Evolutionary conservation across 2,113 vertebrate species (phyloP).

Genomic region (Nettapus auritus): DNA sequence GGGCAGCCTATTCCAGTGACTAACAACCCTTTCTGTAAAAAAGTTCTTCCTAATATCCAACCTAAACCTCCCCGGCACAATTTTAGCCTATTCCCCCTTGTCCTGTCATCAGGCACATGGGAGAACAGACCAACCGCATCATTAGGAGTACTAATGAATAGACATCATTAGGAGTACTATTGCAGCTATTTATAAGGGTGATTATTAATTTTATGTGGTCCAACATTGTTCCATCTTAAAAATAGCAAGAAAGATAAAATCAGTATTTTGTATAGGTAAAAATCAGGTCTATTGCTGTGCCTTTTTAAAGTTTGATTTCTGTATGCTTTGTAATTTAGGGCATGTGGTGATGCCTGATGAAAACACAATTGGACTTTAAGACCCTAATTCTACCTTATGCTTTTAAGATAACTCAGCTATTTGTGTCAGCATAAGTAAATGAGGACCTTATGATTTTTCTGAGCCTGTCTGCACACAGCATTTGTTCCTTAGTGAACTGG

Average conservation of each 20-base stretch:
- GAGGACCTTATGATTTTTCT: rapidly evolving
- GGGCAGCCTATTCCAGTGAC: no score
- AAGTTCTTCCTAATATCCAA: no score
- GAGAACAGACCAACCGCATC: no score
- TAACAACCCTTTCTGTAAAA: no score
- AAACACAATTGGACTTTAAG: neutral
- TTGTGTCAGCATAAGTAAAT: neutral
- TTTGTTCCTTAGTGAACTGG: neutral
- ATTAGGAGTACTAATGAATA: no score
- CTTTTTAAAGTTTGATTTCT: neutral
- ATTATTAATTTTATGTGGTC: neutral
- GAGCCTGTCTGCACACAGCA: neutral
- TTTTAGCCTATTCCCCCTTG: no score
- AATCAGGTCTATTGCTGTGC: neutral
- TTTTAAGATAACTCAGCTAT: neutral
- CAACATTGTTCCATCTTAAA: neutral
- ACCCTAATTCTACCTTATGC: neutral
- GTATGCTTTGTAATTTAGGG: neutral
- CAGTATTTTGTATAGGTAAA: neutral
- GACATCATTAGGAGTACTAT: neutral
- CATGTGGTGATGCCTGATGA: rapidly evolving
- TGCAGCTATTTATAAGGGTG: neutral
- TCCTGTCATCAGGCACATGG: no score
- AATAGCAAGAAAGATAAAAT: neutral
- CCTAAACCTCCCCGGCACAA: no score